Conservation (phyloP, 1,140 invertebrate species). For the Mycetomoellerius zeteki region DNA sequence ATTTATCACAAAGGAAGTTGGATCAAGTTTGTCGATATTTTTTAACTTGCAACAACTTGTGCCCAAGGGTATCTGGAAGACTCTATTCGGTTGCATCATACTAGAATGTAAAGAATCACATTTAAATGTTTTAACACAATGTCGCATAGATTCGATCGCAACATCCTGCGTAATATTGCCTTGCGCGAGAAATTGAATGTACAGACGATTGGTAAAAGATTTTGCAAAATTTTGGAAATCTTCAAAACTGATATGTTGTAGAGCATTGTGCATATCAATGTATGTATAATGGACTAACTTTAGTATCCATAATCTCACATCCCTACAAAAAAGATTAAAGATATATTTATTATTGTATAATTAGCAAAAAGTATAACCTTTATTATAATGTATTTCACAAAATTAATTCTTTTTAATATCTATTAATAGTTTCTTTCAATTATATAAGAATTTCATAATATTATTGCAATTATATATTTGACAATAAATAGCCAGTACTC, state of each 20-base stretch:
- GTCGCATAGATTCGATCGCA: constrained; percentile 88
- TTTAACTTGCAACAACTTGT: constrained; percentile 89
- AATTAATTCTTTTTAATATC: no score
- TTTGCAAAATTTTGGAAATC: constrained; percentile 89
- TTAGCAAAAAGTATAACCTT: not conserved
- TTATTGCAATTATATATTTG: constrained; percentile 11
- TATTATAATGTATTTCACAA: not conserved
- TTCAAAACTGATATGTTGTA: constrained; percentile 88
- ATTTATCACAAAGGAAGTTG: constrained; percentile 95
- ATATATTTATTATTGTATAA: not conserved
- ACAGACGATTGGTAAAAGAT: constrained; percentile 88
- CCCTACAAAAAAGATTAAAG: constrained; percentile 84
- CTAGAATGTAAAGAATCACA: constrained; percentile 74
- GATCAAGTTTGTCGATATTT: constrained; percentile 91
- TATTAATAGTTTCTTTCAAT: constrained; percentile 23
- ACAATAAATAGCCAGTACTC: constrained; percentile 86
- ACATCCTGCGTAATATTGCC: constrained; percentile 91
- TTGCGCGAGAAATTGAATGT: constrained; percentile 91
- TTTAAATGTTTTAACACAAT: constrained; percentile 76
- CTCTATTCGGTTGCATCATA: constrained; percentile 82
- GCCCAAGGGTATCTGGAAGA: constrained; percentile 89
- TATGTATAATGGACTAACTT: constrained; percentile 89
- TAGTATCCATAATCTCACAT: constrained; percentile 90
- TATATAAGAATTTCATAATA: constrained; percentile 39
- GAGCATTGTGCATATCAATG: constrained; percentile 89